These are phyloP conservation scores for Gonioctena quinquepunctata DNA, from an alignment of 1,140 invertebrate species.

Conservation along the genomic window DNA sequence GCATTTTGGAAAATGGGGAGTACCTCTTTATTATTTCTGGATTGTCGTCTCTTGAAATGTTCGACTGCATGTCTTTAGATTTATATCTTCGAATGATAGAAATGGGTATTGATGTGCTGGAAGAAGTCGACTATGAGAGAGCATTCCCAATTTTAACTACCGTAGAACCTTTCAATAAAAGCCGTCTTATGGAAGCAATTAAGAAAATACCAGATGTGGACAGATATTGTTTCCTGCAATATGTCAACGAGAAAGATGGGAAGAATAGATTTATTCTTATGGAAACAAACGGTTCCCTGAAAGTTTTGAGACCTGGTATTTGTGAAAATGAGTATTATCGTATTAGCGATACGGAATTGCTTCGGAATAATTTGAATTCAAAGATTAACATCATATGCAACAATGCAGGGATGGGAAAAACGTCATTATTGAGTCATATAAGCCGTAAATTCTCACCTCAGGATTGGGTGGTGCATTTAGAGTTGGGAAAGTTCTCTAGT, in stretches of 20 bases:
- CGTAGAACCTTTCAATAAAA: background rate
- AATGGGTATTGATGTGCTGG: background rate
- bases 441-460: background rate
- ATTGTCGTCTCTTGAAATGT: background rate
- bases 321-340: background rate
- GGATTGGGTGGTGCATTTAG: background rate
- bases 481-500: background rate
- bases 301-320: background rate
- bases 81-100: background rate
- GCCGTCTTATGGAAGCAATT: background rate
- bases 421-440: background rate
- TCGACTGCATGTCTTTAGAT: background rate
- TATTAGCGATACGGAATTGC: background rate
- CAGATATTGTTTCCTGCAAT: background rate
- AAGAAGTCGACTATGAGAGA: background rate
- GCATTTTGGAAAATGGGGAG: background rate
- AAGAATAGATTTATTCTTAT: background rate
- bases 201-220: background rate
- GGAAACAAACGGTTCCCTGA: background rate
- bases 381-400: background rate
- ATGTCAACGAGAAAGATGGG: background rate
- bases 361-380: background rate
- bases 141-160: background rate
- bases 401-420: slow-evolving; percentile 6
- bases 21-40: background rate